Percentiles rank a stretch among this genome's conserved stretches.
phyloP scores from a whole-genome alignment of 2,113 vertebrate species.

The Arizona elegans region DNA sequence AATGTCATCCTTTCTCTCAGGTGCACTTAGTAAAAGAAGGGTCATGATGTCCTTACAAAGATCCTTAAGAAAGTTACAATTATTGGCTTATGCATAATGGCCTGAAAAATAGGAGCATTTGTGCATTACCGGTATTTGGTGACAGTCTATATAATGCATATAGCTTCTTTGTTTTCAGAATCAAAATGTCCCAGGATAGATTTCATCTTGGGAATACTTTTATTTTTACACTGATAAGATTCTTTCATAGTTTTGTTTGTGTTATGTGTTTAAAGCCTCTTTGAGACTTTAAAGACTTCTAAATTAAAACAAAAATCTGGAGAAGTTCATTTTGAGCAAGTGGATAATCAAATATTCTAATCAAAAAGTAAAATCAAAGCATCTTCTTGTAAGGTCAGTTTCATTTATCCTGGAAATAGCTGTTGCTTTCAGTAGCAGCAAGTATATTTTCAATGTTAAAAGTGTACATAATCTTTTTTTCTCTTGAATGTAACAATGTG shows the following conservation, averaged over 20 bases:
- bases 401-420: not conserved
- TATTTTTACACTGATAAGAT: not conserved
- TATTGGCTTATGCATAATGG: not conserved
- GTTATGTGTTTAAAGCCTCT: not conserved
- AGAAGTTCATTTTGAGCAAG: not conserved
- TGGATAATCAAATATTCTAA: not conserved
- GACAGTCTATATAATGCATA: not conserved
- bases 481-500: not conserved
- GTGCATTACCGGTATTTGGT: not conserved
- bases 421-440: not conserved
- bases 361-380: not conserved
- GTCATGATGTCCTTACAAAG: not conserved
- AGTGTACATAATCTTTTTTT: not conserved
- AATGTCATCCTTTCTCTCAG: not conserved
- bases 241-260: not conserved
- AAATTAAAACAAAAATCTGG: not conserved
- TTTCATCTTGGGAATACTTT: not conserved
- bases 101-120: not conserved
- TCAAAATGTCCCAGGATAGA: not conserved
- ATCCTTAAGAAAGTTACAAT: not conserved
- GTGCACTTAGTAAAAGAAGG: not conserved
- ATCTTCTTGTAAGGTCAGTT: not conserved
- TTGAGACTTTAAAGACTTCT: not conserved
- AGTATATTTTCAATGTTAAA: not conserved
- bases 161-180: slow-evolving; percentile 5